Evolutionary conservation across 2,888 invertebrate genomes (phyloP), one percentile per base, ranked within the genome.

Genomic region (Cinara cedri): DNA sequence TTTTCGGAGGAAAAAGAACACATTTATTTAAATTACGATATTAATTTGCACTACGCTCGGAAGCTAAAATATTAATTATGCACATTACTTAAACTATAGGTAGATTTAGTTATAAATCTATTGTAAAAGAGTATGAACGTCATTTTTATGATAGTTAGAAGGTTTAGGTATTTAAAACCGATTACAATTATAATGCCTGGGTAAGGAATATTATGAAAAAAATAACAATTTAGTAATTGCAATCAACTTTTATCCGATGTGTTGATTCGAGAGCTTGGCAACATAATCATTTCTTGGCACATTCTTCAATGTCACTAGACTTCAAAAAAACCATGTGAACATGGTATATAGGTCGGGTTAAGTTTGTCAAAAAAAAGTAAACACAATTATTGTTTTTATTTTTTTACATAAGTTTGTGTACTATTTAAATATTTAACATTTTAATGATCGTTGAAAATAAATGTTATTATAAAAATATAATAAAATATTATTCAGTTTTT

Each of bases 291-390:
- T 46, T 60, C 4, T 72, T 72, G 57, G 57, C 72, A 72, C 26
- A 26, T 13, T 57, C 11, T 26, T 57, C 44, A n/a, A n/a, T 19
- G 16, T 46, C 8, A 6, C n/a, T 55, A 24, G 57, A 13, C 26
- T 57, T 44, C 11, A 57, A 21, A 71, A n/a, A n/a, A 42, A 34
- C 44, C 24, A 34, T 34, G 6, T 34, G 6, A 34, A 34, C 34
- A 34, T 34, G 34, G 11, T 46, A 3, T 60, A n/a, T n/a, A 46
- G 11, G n/a, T 1, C 16, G 24, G 21, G 21, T 71, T 44, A 21
- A 51, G 19, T 10, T 11, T 57, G 19, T 71, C 44, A 10, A 70
- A 57, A 57, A 57, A 71, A 55, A 44, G 55, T 51, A 44, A 55
- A 55, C 51, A 44, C 9, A 16, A 42, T 44, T 21, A 10, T 46